These are phyloP conservation scores for Drosophila differens DNA, from an alignment of 2,888 invertebrate species.

Conservation along the genomic window DNA sequence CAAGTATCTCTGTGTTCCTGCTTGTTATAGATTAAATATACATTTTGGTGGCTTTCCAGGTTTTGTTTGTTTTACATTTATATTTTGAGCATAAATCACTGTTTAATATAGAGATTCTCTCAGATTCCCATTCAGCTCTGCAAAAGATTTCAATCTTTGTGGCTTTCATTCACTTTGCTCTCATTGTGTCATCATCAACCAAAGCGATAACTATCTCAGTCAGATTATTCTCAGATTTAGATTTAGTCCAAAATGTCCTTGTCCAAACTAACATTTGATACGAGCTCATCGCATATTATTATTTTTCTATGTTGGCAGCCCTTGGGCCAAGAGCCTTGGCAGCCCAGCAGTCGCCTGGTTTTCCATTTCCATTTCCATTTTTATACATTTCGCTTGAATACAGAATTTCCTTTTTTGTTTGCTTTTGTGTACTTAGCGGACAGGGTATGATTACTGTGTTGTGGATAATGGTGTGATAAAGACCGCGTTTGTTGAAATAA, in stretches of 20 bases:
- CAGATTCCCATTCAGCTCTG: not conserved
- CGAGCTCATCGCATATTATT: conserved; percentile 1
- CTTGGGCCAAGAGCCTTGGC: conserved; percentile 32
- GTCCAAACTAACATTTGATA: conserved; percentile 20
- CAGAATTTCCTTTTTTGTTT: conserved; percentile 14
- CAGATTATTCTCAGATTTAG: not conserved
- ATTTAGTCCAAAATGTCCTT: conserved; percentile 19
- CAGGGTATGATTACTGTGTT: not conserved
- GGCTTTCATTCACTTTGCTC: not conserved
- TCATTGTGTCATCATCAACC: not conserved
- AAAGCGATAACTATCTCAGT: not conserved
- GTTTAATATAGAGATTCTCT: not conserved
- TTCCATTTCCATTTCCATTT: conserved; percentile 32
- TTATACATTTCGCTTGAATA: conserved; percentile 34
- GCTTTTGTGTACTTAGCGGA: not conserved
- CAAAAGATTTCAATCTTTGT: not conserved
- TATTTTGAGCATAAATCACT: not conserved
- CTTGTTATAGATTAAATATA: no score
- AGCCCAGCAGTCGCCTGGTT: not conserved
- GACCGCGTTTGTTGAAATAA: not conserved
- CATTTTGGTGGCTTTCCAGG: not conserved
- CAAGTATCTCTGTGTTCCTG: not conserved
- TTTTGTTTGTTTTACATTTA: not conserved
- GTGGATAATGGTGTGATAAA: not conserved
- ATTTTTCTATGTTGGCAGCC: conserved; percentile 16